A percentile compares a stretch with the other conserved stretches of the same genome.
These are phyloP conservation scores for Phoxinus phoxinus DNA, from an alignment of 2,113 vertebrate genomes.

Conservation along the genomic window DNA sequence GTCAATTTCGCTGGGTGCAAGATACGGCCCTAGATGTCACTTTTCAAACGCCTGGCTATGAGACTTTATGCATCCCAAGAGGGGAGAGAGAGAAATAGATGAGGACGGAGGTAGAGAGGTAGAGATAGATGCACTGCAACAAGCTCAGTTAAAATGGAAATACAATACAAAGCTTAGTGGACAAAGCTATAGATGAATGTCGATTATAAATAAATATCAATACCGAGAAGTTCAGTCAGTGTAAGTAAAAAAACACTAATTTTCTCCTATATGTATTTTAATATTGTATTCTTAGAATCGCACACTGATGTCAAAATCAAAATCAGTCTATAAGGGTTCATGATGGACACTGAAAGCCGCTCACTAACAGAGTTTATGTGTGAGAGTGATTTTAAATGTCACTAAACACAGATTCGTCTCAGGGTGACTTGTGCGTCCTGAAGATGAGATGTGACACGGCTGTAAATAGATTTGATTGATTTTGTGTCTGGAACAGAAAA, in stretches of 20 bases:
- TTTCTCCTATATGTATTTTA: neutral
- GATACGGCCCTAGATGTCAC: too few species aligned
- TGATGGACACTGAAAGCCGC: neutral
- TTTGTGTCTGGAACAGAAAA: conserved; percentile 9
- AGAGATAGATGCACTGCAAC: too few species aligned
- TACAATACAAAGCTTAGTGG: neutral
- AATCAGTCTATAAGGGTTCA: neutral
- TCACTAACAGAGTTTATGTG: neutral
- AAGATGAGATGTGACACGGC: neutral
- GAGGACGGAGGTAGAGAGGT: too few species aligned
- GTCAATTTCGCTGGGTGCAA: too few species aligned
- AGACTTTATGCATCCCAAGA: too few species aligned
- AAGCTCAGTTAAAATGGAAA: neutral
- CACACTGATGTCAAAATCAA: too few species aligned
- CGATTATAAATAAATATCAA: neutral
- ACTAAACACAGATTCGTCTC: neutral
- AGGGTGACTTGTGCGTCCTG: conserved; percentile 33
- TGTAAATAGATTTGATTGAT: conserved; percentile 25
- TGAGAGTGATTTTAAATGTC: conserved; percentile 18
- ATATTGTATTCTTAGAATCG: neutral
- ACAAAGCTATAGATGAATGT: neutral
- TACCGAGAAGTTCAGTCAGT: neutral
- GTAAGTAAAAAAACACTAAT: neutral
- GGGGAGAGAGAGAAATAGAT: too few species aligned
- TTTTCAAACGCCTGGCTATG: too few species aligned